Conservation (phyloP, 2,888 invertebrate genomes). For the Limnephilus lunatus region DNA sequence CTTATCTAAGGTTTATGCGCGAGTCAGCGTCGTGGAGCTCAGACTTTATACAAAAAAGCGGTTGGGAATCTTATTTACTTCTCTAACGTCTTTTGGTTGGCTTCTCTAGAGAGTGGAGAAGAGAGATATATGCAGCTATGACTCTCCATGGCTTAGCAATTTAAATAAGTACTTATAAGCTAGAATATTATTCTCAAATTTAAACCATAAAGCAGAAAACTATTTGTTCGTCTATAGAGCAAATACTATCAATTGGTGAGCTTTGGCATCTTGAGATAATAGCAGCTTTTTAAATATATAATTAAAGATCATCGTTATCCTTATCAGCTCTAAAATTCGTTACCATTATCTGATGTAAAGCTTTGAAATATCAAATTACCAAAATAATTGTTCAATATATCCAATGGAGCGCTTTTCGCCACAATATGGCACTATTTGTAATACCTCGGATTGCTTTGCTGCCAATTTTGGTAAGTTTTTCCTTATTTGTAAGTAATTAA, state of each 20-base stretch:
- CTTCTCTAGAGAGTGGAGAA: background rate
- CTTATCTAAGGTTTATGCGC: slow-evolving; percentile 61
- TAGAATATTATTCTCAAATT: background rate
- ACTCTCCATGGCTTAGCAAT: background rate
- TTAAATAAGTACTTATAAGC: background rate
- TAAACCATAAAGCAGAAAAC: background rate
- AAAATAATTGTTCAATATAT: no score
- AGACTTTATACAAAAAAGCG: slow-evolving; percentile 38
- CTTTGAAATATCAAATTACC: background rate
- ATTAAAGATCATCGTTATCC: background rate
- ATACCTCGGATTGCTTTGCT: no score
- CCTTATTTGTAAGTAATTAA: no score
- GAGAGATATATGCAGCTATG: background rate
- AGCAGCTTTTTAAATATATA: background rate
- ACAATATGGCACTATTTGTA: no score
- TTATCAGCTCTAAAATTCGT: background rate
- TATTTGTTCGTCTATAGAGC: background rate
- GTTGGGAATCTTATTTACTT: slow-evolving; percentile 14
- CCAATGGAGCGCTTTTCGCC: no score
- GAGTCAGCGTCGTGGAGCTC: slow-evolving; percentile 51
- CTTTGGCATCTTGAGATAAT: background rate
- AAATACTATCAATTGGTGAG: no score
- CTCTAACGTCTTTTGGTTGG: slow-evolving; percentile 7
- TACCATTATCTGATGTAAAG: background rate
- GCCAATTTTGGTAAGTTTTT: no score